phyloP scores from a whole-genome alignment of 2,113 vertebrate species.

The Mus spicilegus region DNA sequence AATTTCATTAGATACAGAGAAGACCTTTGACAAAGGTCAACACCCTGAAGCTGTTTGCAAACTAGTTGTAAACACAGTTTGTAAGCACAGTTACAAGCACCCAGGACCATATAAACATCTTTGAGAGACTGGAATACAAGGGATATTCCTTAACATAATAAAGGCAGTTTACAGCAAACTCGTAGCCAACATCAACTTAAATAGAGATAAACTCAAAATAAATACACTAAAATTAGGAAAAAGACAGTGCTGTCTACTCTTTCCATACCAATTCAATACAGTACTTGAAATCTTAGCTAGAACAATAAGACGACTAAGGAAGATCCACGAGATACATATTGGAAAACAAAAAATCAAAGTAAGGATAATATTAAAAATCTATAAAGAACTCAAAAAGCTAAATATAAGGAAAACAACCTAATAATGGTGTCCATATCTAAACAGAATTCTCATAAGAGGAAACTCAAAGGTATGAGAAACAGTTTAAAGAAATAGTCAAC shows the following conservation, averaged over 20 bases:
- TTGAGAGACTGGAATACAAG: background rate
- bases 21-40: too few species aligned
- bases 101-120: background rate
- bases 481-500: too few species aligned
- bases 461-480: too few species aligned
- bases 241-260: background rate
- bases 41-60: too few species aligned
- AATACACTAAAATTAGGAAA: background rate
- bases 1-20: too few species aligned
- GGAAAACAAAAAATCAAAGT: background rate
- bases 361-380: too few species aligned
- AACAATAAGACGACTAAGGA: background rate
- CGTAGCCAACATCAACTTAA: background rate
- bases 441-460: too few species aligned
- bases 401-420: background rate
- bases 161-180: background rate
- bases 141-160: background rate
- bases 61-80: too few species aligned
- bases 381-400: background rate
- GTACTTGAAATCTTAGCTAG: background rate
- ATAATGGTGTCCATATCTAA: background rate
- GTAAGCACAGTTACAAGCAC: too few species aligned
- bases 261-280: background rate
- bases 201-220: background rate
- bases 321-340: background rate